Conservation (phyloP, 2,797 vertebrate genomes). For the Spinus pinus region DNA sequence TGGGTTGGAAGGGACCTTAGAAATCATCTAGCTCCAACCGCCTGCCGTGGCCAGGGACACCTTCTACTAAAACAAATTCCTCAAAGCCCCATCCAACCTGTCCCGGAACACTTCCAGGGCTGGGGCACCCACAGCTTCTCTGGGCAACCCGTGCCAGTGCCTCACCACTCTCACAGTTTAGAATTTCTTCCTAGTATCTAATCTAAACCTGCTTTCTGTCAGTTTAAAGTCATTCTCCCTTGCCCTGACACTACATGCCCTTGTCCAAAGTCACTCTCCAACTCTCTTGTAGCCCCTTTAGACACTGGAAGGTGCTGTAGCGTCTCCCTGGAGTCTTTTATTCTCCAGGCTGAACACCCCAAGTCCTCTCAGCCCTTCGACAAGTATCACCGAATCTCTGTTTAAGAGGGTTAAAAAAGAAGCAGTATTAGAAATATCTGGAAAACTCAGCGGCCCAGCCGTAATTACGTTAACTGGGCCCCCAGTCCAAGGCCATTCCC, state of each 20-base stretch:
- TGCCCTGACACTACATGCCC: background rate
- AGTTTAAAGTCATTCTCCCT: background rate
- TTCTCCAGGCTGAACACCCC: background rate
- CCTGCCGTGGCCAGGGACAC: background rate
- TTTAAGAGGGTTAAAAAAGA: background rate
- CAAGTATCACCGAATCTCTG: background rate
- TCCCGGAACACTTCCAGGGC: background rate
- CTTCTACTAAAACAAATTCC: background rate
- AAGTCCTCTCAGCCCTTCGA: background rate
- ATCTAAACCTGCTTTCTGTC: background rate
- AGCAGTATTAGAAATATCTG: background rate
- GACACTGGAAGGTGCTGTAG: background rate
- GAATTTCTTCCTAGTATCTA: background rate
- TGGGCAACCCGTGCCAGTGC: background rate
- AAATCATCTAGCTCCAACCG: background rate
- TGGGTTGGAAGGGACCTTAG: background rate
- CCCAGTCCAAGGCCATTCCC: rapidly evolving
- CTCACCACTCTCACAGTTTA: background rate
- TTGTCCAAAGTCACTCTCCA: background rate
- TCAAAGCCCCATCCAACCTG: background rate
- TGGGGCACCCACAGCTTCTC: background rate
- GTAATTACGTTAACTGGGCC: too few species aligned
- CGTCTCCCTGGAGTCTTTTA: background rate
- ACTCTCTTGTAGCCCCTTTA: background rate
- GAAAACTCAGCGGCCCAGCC: background rate